Evolutionary conservation across 2,113 vertebrate genomes (phyloP).

Genomic region (Ifrita kowaldi): DNA sequence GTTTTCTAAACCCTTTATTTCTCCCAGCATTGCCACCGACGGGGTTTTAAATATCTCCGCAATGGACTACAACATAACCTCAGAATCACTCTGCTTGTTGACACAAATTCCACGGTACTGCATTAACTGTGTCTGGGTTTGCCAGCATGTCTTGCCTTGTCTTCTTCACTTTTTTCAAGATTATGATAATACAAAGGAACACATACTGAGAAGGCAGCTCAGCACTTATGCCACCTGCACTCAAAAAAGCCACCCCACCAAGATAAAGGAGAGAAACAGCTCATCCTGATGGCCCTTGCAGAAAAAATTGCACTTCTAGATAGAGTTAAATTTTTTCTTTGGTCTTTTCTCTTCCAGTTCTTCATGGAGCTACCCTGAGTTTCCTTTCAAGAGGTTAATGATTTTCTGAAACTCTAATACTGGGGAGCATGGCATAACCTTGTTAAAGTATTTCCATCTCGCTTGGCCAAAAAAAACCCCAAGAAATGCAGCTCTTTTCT

Average conservation of each 20-base stretch:
- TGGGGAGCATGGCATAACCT: neutral
- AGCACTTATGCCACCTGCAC: neutral
- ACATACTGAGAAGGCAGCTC: neutral
- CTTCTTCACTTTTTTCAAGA: neutral
- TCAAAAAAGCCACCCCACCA: neutral
- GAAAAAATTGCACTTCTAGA: neutral
- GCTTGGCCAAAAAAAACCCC: neutral
- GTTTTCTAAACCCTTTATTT: slow-evolving; percentile 11
- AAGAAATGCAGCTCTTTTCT: neutral
- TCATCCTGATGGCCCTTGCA: neutral
- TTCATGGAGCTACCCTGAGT: neutral
- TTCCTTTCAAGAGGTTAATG: neutral
- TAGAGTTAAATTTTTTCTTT: neutral
- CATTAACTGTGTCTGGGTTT: neutral
- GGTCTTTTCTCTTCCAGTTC: neutral
- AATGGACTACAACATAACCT: neutral
- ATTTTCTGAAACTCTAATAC: neutral
- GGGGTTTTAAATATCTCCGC: neutral
- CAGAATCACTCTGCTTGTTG: slow-evolving; percentile 3
- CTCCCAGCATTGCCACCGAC: neutral
- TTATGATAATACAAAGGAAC: neutral
- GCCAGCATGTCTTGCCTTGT: neutral
- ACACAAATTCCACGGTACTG: neutral
- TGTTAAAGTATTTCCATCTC: neutral
- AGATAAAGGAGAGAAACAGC: neutral